phyloP scores from a whole-genome alignment of 37 sponge, comb jelly and placozoan genomes.

The Chondrosia reniformis region DNA sequence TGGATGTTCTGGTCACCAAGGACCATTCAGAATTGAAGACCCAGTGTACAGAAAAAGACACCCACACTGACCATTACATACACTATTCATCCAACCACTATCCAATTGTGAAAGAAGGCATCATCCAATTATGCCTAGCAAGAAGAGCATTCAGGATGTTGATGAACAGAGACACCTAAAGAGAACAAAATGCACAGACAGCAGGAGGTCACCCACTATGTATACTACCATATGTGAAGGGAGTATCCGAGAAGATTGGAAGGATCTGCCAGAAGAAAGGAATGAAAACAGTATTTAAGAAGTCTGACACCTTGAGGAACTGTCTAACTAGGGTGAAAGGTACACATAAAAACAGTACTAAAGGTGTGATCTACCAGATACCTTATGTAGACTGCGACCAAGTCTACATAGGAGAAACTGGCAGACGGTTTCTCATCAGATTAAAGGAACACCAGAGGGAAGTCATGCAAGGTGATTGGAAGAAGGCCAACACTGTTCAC shows the following conservation, averaged over 20 bases:
- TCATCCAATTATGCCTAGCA: no score
- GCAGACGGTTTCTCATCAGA: constrained; percentile 17
- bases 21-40: no score
- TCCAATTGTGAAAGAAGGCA: no score
- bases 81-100: no score
- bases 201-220: no score
- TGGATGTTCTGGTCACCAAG: no score
- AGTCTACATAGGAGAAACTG: constrained; percentile 32
- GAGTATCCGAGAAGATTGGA: background rate
- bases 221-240: background rate
- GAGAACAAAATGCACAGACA: no score
- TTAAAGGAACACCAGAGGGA: constrained; percentile 25
- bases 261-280: background rate
- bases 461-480: background rate
- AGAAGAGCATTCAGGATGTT: no score
- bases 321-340: background rate
- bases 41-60: no score
- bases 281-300: background rate
- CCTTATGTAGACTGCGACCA: constrained; percentile 19
- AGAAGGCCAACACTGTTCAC: constrained; percentile 30
- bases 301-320: background rate
- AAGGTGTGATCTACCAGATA: constrained; percentile 13
- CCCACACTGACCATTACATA: no score
- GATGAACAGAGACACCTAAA: no score
- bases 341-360: background rate